Conservation (phyloP, 30 jellyfish, hydroid and myxozoan species). For the Chironex yamaguchii region DNA sequence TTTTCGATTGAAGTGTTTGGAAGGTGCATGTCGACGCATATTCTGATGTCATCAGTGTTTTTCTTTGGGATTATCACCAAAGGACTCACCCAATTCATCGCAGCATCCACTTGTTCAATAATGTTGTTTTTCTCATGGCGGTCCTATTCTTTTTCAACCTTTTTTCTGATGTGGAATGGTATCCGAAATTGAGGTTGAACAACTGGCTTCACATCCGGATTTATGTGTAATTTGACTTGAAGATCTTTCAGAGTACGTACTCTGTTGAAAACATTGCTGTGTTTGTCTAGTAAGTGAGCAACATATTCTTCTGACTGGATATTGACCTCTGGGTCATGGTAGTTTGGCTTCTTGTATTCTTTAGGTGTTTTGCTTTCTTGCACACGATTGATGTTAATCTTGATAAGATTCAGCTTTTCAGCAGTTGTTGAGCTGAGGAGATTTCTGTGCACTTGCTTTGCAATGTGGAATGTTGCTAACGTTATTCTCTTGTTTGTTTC, state of each 20-base stretch:
- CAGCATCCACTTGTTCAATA: constrained; percentile 66
- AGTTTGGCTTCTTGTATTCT: too few species aligned
- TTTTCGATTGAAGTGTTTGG: constrained; percentile 41
- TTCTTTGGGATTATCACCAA: constrained; percentile 69
- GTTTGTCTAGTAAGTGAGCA: not conserved
- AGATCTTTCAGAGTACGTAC: constrained; percentile 58
- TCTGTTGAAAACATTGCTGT: constrained; percentile 59
- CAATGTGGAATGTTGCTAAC: not conserved
- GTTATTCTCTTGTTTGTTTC: not conserved
- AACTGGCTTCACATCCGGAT: constrained; percentile 49
- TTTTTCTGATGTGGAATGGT: constrained; percentile 69
- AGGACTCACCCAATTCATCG: constrained; percentile 83
- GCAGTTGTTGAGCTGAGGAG: not conserved
- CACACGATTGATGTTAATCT: not conserved
- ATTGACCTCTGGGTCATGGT: too few species aligned
- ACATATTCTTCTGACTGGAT: too few species aligned
- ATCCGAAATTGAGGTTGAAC: constrained; percentile 46
- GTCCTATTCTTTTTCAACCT: constrained; percentile 47
- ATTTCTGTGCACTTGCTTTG: not conserved
- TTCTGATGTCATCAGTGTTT: constrained; percentile 46
- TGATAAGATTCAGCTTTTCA: not conserved
- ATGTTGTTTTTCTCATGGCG: constrained; percentile 58
- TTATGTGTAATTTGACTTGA: constrained; percentile 60
- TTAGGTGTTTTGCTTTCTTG: too few species aligned
- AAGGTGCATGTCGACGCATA: constrained; percentile 70